Conservation (phyloP, 2,797 vertebrate genomes). For the Cirrhinus molitorella region DNA sequence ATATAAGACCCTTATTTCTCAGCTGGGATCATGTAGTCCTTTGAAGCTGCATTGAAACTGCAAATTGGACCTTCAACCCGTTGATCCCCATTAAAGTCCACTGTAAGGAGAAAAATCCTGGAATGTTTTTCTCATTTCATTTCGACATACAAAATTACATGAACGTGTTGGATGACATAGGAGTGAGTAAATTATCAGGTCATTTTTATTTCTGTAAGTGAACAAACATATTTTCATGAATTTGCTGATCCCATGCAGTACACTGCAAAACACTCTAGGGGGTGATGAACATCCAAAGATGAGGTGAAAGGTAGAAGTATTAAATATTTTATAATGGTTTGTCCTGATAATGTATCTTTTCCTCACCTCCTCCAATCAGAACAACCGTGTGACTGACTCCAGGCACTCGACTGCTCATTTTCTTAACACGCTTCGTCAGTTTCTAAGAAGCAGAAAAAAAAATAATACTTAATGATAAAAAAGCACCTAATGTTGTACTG, state of each 20-base stretch:
- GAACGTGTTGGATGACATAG: too few species aligned
- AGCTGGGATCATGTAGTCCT: too few species aligned
- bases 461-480: neutral
- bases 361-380: slow-evolving; percentile 82
- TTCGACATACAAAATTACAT: too few species aligned
- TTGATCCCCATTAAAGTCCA: too few species aligned
- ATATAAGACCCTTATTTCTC: too few species aligned
- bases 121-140: too few species aligned
- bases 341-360: neutral
- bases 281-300: neutral
- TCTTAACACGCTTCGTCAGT: slow-evolving; percentile 73
- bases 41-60: too few species aligned
- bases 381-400: slow-evolving; percentile 72
- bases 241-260: neutral
- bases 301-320: neutral
- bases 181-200: too few species aligned
- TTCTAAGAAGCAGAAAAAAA: slow-evolving; percentile 61
- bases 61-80: too few species aligned
- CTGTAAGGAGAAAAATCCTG: too few species aligned
- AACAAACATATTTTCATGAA: neutral
- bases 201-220: too few species aligned
- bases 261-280: neutral
- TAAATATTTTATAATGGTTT: neutral
- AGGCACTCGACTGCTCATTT: slow-evolving; percentile 73
- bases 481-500: neutral